Evolutionary conservation across 2,113 vertebrate species (phyloP), one percentile per base, ranked within the genome.

Genomic region (Archocentrus centrarchus): DNA sequence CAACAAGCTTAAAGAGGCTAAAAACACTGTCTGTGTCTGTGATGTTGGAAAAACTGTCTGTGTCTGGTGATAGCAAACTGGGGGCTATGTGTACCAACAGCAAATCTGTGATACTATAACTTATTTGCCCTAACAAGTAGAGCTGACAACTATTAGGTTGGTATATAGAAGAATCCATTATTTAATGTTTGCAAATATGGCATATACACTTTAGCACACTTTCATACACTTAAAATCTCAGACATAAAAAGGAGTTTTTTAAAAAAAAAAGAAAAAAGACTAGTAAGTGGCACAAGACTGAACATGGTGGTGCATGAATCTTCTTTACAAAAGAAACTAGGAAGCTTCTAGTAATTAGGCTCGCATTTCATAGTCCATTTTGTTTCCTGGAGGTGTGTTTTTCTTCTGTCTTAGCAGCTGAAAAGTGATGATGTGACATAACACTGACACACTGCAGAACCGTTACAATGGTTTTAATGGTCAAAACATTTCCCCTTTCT

Each of bases 401-500:
- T 73, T 73, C 44, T 53, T 32, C 66, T 53, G 66, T 73, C 66
- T 53, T 73, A 73, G 27, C 37, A 55, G 61, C 60, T 73, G 6
- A 73, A 61, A 14, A 66, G 68, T 73, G 68, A 73, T 73, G 68
- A 55, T n/a, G 47, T 55, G 68, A 73, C 47, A 73, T 35, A 73
- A 79, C 66, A 64, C 10, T 1, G 61, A 63, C 59, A 73, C 14
- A 60, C 39, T 18, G 63, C 41, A 41, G 59, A n/a, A n/a, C 17
- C 13, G 27, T 75, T 64, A 76, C 57, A 64, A 39, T 55, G 5
- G 77, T 75, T 86, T 84, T 87, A 84, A 86, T 77, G 77, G 81
- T 78, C 39, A 77, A 77, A 85, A 86, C 68, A 81, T 86, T 82
- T 73, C n/a, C 9, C 27, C 17, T 64, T 57, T 57, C 27, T 13